These are phyloP conservation scores for Diaprepes abbreviatus DNA, from an alignment of 2,888 invertebrate species.

Conservation along the genomic window DNA sequence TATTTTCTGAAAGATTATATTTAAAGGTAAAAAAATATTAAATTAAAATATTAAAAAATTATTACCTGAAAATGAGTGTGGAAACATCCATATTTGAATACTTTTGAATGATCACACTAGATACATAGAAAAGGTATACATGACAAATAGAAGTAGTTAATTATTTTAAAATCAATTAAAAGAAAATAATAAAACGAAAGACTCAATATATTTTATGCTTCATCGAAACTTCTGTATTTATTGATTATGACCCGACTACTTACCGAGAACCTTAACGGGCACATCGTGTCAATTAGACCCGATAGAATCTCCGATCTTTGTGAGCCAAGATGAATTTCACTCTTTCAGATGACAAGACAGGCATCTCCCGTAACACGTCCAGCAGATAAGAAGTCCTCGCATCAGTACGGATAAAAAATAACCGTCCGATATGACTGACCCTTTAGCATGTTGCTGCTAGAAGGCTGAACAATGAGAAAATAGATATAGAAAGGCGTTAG, in stretches of 20 bases:
- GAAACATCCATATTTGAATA: no score
- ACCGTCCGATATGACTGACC: slow-evolving; percentile 40
- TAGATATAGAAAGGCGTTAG: slow-evolving; percentile 5
- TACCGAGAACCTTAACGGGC: slow-evolving; percentile 16
- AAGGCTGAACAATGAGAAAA: slow-evolving; percentile 8
- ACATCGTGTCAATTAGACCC: slow-evolving; percentile 46
- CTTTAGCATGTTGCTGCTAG: slow-evolving; percentile 41
- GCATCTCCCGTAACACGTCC: slow-evolving; percentile 50
- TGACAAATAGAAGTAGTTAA: no score
- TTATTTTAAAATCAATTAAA: no score
- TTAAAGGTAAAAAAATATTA: no score
- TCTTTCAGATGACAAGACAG: slow-evolving; percentile 48
- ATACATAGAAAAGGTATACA: no score
- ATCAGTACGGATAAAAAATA: slow-evolving; percentile 45
- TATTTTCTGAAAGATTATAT: no score
- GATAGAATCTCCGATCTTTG: slow-evolving; percentile 41
- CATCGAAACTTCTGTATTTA: slow-evolving; percentile 4
- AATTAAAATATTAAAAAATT: no score
- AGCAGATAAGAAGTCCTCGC: slow-evolving; percentile 47
- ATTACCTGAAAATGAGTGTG: no score
- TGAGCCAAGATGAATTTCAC: slow-evolving; percentile 46
- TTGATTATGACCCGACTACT: slow-evolving; percentile 7
- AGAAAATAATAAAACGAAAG: no score
- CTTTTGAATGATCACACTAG: no score
- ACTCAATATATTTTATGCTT: background rate